Conservation (phyloP, 2,113 vertebrate genomes). For the Boulengeromyrus knoepffleri region DNA sequence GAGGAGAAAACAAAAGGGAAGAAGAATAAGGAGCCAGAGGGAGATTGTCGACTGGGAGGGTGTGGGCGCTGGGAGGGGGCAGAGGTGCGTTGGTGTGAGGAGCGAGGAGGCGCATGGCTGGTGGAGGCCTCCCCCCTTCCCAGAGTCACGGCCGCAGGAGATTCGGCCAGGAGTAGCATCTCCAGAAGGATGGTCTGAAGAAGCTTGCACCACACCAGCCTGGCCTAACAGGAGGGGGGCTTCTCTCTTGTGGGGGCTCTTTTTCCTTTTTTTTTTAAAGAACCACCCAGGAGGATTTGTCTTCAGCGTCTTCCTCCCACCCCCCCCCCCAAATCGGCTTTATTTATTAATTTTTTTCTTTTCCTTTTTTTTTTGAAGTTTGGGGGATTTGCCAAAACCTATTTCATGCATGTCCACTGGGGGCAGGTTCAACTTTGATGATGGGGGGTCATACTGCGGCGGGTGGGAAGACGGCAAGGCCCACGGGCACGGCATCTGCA, state of each 20-base stretch:
- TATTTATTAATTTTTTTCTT: slow-evolving; percentile 20
- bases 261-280: slow-evolving; percentile 12
- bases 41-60: slow-evolving; percentile 10
- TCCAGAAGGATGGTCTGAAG: slow-evolving; percentile 35
- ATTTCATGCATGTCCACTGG: slow-evolving; percentile 87
- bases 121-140: slow-evolving; percentile 19
- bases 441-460: slow-evolving; percentile 99
- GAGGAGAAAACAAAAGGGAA: slow-evolving; percentile 17
- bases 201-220: slow-evolving; percentile 20
- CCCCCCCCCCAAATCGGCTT: slow-evolving; percentile 12
- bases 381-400: slow-evolving; percentile 68
- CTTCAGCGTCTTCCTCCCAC: slow-evolving; percentile 36
- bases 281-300: neutral
- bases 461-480: slow-evolving; percentile 99
- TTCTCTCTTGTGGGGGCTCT: slow-evolving; percentile 12
- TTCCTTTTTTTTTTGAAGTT: slow-evolving; percentile 43
- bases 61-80: slow-evolving; percentile 22
- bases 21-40: slow-evolving; percentile 23
- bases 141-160: slow-evolving; percentile 26
- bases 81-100: neutral
- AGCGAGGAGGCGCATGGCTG: slow-evolving; percentile 47
- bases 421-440: slow-evolving; percentile 99
- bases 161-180: slow-evolving; percentile 20
- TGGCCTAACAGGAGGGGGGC: slow-evolving; percentile 28
- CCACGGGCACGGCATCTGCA: slow-evolving; percentile 97